These are phyloP conservation scores for Craterocephalus amniculus DNA, from an alignment of 2,797 vertebrate species.

Conservation along the genomic window DNA sequence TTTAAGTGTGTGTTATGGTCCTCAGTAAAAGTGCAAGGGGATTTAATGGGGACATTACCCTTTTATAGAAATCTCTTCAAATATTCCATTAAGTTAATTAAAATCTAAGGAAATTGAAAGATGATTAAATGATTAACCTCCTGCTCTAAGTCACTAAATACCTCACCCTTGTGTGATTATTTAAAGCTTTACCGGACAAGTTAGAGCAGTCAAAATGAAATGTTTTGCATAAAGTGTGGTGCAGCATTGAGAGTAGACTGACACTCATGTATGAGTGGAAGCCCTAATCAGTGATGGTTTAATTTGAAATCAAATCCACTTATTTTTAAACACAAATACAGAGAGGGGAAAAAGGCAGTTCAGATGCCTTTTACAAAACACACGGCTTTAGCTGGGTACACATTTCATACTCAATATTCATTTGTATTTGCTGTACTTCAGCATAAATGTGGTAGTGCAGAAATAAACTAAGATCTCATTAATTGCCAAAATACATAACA, in stretches of 20 bases:
- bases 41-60: conserved; percentile 36
- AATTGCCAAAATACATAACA: neutral
- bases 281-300: conserved; percentile 1
- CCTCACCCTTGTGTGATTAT: conserved; percentile 33
- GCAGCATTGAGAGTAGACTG: conserved; percentile 9
- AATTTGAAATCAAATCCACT: neutral
- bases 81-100: conserved; percentile 68
- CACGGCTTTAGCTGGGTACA: neutral
- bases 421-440: neutral
- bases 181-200: conserved; percentile 52
- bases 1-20: conserved; percentile 18
- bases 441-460: neutral
- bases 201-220: conserved; percentile 36
- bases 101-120: conserved; percentile 60
- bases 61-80: conserved; percentile 57
- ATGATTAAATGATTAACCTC: conserved; percentile 69
- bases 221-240: conserved; percentile 29
- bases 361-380: neutral
- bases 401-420: neutral
- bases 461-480: neutral
- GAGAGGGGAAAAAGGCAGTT: neutral
- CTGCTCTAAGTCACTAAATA: conserved; percentile 36
- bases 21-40: conserved; percentile 22
- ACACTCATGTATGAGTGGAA: neutral
- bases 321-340: neutral